Evolutionary conservation across 2,888 invertebrate species (phyloP), one percentile per base, ranked within the genome.

Genomic region (Rotaria macrura): DNA sequence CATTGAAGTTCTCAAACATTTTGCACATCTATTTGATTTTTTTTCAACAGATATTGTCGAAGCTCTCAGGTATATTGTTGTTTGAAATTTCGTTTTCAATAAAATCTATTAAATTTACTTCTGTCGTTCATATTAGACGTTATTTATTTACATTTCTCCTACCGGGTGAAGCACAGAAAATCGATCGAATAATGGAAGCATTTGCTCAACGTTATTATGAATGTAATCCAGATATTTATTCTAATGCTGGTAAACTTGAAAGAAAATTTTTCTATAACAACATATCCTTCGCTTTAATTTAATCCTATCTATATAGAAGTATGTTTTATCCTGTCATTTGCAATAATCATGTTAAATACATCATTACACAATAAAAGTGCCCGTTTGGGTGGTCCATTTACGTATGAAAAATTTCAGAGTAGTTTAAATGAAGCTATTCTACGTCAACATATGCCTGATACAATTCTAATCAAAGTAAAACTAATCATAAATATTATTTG

Each of bases 111-210:
- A 2, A 12, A 49, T 49, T 49, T 9, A 49, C 3, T 49, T 49
- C 17, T 49, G 4, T 9, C 10, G 20, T 83, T 84, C 84, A 84
- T 87, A 88, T 25, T 88, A 91, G 92, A 87, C 97, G 97, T 93
- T 98, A 98, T 92, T 93, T 98, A 88, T 97, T 97, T 97, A 97
- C 96, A 91, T 98, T 98, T 92, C 94, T 98, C 87, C 92, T 98
- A 89, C 98, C 98, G 29, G 98, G 98, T 86, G 98, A 98, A 91
- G 97, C 97, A 38, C 98, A 98, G 92, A 98, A 98, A 92, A 98
- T 98, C 90, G 98, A 98, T 92, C 93, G 98, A 43, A 97, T 98
- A 97, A 98, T 98, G 97, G 98, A 98, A 91, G 95, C 95, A 90
- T 98, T 98, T 92, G 97, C 98, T 65, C 95, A 96, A 91, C 93